Base-by-base conservation (phyloP, 2,113 vertebrate species). In the Petroica traversi region DNA sequence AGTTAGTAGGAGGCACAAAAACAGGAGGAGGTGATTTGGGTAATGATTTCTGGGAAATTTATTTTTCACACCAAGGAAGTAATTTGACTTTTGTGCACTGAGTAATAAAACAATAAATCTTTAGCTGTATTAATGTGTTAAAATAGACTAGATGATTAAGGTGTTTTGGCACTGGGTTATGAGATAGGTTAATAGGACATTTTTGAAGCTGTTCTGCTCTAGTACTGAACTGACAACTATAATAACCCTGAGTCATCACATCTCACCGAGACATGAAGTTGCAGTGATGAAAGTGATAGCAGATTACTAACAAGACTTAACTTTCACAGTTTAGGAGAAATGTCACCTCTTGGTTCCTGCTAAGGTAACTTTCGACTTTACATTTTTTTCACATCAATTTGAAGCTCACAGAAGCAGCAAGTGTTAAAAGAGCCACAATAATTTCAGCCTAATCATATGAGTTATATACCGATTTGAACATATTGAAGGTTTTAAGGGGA, bases 151-250 rank as follows among this genome's bases (percentile, higher is more conserved):
- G 71, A 95, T 95, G 85, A 94, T 94, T 34, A 46, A 95, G 73
- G 49, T 58, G 55, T 55, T 95, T 91, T 89, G 63, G 82, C 85
- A 88, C 38, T 51, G 85, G 92, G 82, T 94, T 93, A 80, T 66
- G 34, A 83, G 88, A 83, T 46, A 95, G 91, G 90, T 96, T 97
- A 97, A 97, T 66, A 94, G 82, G 79, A 94, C 88, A 90, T 86
- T 92, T 93, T 67, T 83, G 92, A 94, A 90, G 63, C 90, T 80
- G 90, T 95, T 96, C 90, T 95, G 85, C 82, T 93, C 88, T 33
- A 77, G 84, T 90, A 92, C 63, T 8, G 8, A 88, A 49, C 67
- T 95, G 90, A 95, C 94, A 94, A 68, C 48, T 78, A 2, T 74
- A 93, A 79, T 75, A 92, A 88, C 26, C 63, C 55, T 85, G 91